Conservation (phyloP, 1,140 invertebrate species). For the Pogonognathellus flavescens region DNA sequence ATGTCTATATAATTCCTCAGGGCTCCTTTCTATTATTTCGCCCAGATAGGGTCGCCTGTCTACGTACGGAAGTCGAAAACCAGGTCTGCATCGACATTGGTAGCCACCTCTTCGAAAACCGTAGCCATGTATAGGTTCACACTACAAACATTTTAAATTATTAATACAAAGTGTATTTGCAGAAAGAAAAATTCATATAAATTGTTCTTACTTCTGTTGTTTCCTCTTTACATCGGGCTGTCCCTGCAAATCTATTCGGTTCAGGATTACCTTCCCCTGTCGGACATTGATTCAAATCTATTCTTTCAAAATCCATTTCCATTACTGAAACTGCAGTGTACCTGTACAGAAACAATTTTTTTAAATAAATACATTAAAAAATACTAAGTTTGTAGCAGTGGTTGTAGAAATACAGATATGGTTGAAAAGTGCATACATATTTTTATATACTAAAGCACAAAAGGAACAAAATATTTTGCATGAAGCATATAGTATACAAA, state of each 20-base stretch:
- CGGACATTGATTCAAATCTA: slow-evolving; percentile 98
- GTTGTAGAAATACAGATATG: too few species aligned
- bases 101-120: slow-evolving; percentile 96
- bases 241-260: slow-evolving; percentile 91
- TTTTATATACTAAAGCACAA: too few species aligned
- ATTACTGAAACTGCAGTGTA: slow-evolving; percentile 93
- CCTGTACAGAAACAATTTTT: too few species aligned
- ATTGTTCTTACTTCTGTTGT: slow-evolving; percentile 85
- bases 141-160: slow-evolving; percentile 76
- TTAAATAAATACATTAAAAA: too few species aligned
- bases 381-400: too few species aligned
- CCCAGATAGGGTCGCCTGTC: slow-evolving; percentile 91
- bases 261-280: slow-evolving; percentile 85
- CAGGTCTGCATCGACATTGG: slow-evolving; percentile 90
- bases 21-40: slow-evolving; percentile 93
- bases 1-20: slow-evolving; percentile 90
- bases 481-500: too few species aligned
- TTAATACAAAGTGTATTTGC: too few species aligned
- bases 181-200: too few species aligned
- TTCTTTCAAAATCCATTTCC: slow-evolving; percentile 97
- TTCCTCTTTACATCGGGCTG: slow-evolving; percentile 90
- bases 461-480: too few species aligned
- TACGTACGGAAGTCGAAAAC: slow-evolving; percentile 86
- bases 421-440: too few species aligned
- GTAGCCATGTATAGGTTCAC: slow-evolving; percentile 96